Evolutionary conservation across 2,113 vertebrate species (phyloP).

Genomic region (Cololabis saira): DNA sequence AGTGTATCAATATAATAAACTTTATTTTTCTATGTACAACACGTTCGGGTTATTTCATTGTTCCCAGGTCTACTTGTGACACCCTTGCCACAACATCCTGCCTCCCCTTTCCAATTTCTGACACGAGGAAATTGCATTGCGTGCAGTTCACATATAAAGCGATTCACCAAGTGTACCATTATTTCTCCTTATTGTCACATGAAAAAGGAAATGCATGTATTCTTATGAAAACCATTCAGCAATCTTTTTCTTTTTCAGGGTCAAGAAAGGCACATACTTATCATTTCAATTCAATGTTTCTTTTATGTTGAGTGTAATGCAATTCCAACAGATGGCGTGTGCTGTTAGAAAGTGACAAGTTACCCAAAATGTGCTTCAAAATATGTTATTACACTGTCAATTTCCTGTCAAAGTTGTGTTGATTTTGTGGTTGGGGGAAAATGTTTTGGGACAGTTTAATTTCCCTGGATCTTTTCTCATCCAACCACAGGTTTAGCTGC

Average conservation of each 20-base stretch:
- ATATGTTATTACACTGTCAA: constrained; percentile 56
- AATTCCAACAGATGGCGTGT: constrained; percentile 42
- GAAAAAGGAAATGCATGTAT: constrained; percentile 29
- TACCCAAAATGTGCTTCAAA: constrained; percentile 39
- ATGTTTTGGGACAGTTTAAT: not conserved
- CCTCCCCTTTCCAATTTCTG: constrained; percentile 18
- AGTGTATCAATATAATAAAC: not conserved
- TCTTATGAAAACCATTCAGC: constrained; percentile 27
- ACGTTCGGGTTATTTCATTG: constrained; percentile 14
- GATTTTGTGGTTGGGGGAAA: constrained; percentile 33
- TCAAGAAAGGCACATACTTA: constrained; percentile 36
- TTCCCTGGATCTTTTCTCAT: too few species aligned
- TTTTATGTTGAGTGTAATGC: constrained; percentile 26
- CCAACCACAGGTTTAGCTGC: too few species aligned
- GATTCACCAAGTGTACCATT: constrained; percentile 23
- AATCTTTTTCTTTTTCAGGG: constrained; percentile 38
- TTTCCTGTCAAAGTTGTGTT: constrained; percentile 44
- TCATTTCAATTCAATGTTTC: constrained; percentile 34
- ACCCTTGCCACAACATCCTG: not conserved
- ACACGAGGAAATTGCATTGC: constrained; percentile 31
- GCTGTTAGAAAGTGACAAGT: constrained; percentile 56
- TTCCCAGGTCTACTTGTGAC: constrained; percentile 2
- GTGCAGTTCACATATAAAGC: constrained; percentile 24
- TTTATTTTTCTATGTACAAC: constrained; percentile 6
- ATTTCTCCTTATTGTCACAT: constrained; percentile 50